phyloP scores from a whole-genome alignment of 1,140 invertebrate genomes.

The Monomorium pharaonis region DNA sequence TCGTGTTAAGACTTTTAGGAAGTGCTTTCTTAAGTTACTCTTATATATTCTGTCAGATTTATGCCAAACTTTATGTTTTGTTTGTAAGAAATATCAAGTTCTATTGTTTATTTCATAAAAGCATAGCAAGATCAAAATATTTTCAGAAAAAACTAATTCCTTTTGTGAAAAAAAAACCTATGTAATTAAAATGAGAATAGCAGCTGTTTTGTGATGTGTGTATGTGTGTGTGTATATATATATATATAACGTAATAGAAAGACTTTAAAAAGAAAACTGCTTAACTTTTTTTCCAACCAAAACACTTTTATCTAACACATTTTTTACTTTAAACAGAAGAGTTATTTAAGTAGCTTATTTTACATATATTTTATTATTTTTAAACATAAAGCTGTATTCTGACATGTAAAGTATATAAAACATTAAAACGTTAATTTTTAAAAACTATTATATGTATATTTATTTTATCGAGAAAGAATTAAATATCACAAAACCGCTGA shows the following conservation, averaged over 20 bases:
- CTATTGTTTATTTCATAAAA: background rate
- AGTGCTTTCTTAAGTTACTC: background rate
- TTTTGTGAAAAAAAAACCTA: background rate
- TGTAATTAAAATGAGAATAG: background rate
- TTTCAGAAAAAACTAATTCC: background rate
- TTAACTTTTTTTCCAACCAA: background rate
- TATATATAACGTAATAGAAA: too few species aligned
- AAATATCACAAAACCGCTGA: conserved; percentile 24
- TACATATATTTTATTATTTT: background rate
- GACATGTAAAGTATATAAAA: background rate
- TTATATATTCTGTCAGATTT: conserved; percentile 3
- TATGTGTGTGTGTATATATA: too few species aligned
- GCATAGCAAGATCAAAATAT: background rate
- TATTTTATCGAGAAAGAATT: conserved; percentile 13
- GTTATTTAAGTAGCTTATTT: background rate
- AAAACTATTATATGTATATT: background rate
- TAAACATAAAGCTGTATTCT: background rate
- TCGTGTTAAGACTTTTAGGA: background rate
- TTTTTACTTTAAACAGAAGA: background rate
- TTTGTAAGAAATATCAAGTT: background rate
- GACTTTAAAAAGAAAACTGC: background rate
- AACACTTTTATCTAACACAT: background rate
- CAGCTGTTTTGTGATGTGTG: conserved; percentile 19
- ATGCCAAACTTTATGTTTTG: background rate
- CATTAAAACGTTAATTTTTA: background rate